phyloP scores from a whole-genome alignment of 1,140 invertebrate species.

The Lepidotrigona ventralis region DNA sequence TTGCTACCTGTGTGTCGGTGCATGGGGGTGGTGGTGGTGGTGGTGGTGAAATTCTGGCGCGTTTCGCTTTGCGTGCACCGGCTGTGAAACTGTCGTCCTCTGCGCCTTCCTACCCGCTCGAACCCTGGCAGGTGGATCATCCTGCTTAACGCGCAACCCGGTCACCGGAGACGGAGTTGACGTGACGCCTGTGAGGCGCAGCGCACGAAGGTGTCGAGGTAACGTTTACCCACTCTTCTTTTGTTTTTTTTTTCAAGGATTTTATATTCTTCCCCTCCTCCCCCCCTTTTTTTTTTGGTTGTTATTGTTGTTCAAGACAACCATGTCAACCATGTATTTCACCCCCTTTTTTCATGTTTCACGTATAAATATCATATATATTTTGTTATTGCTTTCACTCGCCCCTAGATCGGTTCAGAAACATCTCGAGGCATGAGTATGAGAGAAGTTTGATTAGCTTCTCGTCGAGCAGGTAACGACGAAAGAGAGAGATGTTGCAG shows the following conservation, averaged over 20 bases:
- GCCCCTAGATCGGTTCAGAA: background rate
- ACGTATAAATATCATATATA: background rate
- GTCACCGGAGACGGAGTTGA: constrained; percentile 82
- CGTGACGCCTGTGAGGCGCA: constrained; percentile 76
- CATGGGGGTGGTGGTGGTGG: constrained; percentile 57
- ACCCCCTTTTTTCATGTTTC: background rate
- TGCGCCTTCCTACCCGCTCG: constrained; percentile 51
- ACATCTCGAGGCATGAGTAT: background rate
- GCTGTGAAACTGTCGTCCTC: constrained; percentile 51
- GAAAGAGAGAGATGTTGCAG: background rate
- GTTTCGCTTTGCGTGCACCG: constrained; percentile 59
- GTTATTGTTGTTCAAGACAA: background rate
- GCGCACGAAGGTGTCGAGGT: constrained; percentile 77
- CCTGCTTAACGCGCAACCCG: constrained; percentile 80
- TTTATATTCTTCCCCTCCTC: background rate
- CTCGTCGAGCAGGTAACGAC: background rate
- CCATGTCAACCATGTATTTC: background rate
- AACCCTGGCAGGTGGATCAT: constrained; percentile 75
- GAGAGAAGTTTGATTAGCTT: background rate
- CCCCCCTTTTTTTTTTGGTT: background rate
- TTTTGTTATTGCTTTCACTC: background rate
- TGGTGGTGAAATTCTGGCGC: constrained; percentile 55
- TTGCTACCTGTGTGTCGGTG: constrained; percentile 57
- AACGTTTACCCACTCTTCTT: constrained; percentile 63
- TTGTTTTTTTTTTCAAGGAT: constrained; percentile 7